phyloP scores from a whole-genome alignment of 1,140 invertebrate genomes.

The Hypothenemus hampei region DNA sequence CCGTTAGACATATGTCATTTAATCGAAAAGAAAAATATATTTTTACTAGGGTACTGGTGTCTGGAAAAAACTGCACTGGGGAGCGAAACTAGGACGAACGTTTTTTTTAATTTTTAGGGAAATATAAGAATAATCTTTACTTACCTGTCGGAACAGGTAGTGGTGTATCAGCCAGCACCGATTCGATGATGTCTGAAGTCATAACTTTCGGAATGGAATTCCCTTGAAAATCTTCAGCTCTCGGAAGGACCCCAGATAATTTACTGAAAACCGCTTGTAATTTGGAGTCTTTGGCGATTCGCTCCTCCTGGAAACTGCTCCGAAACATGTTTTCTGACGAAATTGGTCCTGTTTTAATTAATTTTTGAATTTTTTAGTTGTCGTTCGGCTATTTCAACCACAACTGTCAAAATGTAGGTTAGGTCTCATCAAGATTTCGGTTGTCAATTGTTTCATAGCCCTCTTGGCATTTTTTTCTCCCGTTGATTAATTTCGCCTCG shows the following conservation, averaged over 20 bases:
- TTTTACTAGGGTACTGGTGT: no score
- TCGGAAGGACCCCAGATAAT: slow-evolving; percentile 36
- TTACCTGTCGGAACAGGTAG: slow-evolving; percentile 35
- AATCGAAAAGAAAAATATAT: no score
- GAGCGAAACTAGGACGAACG: no score
- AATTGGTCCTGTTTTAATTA: not conserved
- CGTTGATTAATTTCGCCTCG: not conserved
- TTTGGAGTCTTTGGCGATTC: slow-evolving; percentile 31
- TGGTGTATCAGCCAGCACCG: slow-evolving; percentile 37
- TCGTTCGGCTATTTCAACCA: slow-evolving; percentile 10
- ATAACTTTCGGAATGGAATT: slow-evolving; percentile 34
- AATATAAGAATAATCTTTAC: no score
- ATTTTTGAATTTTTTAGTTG: no score
- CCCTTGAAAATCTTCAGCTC: slow-evolving; percentile 35
- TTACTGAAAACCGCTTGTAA: slow-evolving; percentile 39
- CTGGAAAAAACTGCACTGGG: no score
- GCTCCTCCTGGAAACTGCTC: slow-evolving; percentile 35
- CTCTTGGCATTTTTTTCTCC: slow-evolving; percentile 12
- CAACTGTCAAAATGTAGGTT: slow-evolving; percentile 11
- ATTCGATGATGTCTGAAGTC: slow-evolving; percentile 42
- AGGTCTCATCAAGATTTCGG: slow-evolving; percentile 5
- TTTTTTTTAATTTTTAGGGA: no score
- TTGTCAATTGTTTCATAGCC: slow-evolving; percentile 17
- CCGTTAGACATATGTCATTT: no score
- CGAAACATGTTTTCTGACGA: slow-evolving; percentile 29